Conservation (phyloP, 1,140 invertebrate species). For the Leptonema lineaticorne region DNA sequence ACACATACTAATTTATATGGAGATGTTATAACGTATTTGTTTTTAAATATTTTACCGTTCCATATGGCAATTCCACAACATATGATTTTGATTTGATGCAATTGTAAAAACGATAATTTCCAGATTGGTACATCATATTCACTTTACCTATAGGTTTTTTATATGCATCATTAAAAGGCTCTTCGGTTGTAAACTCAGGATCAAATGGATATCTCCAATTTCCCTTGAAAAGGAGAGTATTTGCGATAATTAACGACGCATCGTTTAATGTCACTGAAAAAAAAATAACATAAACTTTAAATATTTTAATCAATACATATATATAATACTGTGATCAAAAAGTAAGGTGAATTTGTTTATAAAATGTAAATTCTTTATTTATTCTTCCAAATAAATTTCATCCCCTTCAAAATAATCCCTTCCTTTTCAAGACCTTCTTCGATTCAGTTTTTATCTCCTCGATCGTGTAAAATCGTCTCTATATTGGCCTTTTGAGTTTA, state of each 20-base stretch:
- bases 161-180: conserved; percentile 57
- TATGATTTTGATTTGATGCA: conserved; percentile 59
- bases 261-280: conserved; percentile 50
- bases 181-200: conserved; percentile 54
- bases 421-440: too few relatives aligned
- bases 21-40: neutral
- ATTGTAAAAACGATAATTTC: conserved; percentile 56
- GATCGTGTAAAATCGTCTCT: too few relatives aligned
- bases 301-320: too few relatives aligned
- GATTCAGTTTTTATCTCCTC: too few relatives aligned
- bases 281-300: conserved; percentile 12
- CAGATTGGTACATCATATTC: conserved; percentile 62
- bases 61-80: conserved; percentile 73
- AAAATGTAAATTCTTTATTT: too few relatives aligned
- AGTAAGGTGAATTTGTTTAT: too few relatives aligned
- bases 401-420: too few relatives aligned
- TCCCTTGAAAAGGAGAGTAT: conserved; percentile 81
- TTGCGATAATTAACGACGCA: conserved; percentile 69
- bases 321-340: too few relatives aligned
- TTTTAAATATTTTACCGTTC: conserved; percentile 38
- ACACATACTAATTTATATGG: too few relatives aligned
- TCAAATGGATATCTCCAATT: conserved; percentile 75
- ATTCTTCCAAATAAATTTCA: too few relatives aligned
- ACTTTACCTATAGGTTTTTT: conserved; percentile 55
- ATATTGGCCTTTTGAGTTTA: too few relatives aligned